These are phyloP conservation scores for Lordiphosa mommai DNA, from an alignment of 1,140 invertebrate species.

Conservation along the genomic window DNA sequence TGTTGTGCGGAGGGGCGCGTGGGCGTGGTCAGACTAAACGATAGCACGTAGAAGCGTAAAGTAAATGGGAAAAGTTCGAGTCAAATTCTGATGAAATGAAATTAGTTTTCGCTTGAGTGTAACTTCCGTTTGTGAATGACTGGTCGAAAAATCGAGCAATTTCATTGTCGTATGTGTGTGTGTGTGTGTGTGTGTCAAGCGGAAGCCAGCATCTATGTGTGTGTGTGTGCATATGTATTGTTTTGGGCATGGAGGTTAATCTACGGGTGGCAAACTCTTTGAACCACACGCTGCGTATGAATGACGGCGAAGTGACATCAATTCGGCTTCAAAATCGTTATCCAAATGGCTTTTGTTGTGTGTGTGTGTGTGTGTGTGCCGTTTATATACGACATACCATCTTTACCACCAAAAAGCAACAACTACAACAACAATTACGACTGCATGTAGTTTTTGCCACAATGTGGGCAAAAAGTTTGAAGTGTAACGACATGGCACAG, in stretches of 20 bases:
- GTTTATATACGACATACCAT: constrained; percentile 30
- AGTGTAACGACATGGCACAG: no score
- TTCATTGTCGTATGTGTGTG: constrained; percentile 20
- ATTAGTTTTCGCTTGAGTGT: constrained; percentile 56
- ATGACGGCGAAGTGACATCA: constrained; percentile 48
- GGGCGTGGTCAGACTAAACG: constrained; percentile 33
- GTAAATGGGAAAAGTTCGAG: constrained; percentile 56
- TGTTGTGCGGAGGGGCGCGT: constrained; percentile 14
- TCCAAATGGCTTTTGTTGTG: constrained; percentile 13
- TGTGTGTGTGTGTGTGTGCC: constrained; percentile 8
- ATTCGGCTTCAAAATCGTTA: constrained; percentile 40
- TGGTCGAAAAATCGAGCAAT: constrained; percentile 37
- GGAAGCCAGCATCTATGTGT: constrained; percentile 13
- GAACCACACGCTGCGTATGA: constrained; percentile 22
- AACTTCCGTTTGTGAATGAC: constrained; percentile 53
- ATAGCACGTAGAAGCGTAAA: constrained; percentile 48
- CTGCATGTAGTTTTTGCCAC: constrained; percentile 31
- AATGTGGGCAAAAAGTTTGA: constrained; percentile 36
- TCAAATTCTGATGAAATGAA: constrained; percentile 58
- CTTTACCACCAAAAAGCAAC: constrained; percentile 4
- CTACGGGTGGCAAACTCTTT: constrained; percentile 5
- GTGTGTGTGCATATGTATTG: neutral
- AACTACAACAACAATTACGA: constrained; percentile 30
- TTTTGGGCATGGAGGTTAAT: constrained; percentile 25
- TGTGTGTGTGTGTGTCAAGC: neutral